These are phyloP conservation scores for Urocolius indicus DNA, from an alignment of 2,113 vertebrate species.

Conservation along the genomic window DNA sequence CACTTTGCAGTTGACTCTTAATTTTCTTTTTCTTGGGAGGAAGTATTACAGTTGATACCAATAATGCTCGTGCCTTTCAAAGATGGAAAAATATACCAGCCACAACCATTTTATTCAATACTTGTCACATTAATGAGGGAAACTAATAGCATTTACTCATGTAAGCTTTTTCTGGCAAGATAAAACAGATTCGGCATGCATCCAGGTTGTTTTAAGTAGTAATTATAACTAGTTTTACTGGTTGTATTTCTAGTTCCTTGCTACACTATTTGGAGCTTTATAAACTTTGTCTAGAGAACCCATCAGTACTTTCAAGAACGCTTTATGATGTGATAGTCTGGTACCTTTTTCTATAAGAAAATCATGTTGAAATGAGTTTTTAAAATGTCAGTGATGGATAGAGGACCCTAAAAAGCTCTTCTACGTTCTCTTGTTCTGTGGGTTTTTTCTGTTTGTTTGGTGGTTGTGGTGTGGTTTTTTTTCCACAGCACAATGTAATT, in stretches of 20 bases:
- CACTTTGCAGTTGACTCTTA: background rate
- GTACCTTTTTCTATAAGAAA: background rate
- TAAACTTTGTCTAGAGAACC: background rate
- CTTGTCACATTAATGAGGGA: background rate
- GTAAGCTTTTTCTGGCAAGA: background rate
- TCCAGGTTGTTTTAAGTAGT: background rate
- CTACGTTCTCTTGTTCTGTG: fast-evolving
- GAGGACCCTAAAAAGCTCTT: background rate
- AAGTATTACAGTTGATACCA: background rate
- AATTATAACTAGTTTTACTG: background rate
- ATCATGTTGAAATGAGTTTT: background rate
- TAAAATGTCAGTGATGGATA: background rate
- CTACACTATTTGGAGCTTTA: background rate
- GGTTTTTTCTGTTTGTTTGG: background rate
- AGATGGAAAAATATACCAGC: background rate
- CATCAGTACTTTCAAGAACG: background rate
- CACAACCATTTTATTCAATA: background rate
- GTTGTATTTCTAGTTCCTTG: background rate
- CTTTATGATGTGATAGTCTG: background rate
- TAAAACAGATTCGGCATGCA: background rate
- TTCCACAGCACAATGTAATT: background rate
- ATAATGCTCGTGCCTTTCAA: background rate
- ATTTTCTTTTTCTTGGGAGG: background rate
- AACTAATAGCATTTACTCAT: background rate
- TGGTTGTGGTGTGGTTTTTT: background rate